Base-by-base conservation (phyloP, 1,140 invertebrate species). In the Heliothis virescens region DNA sequence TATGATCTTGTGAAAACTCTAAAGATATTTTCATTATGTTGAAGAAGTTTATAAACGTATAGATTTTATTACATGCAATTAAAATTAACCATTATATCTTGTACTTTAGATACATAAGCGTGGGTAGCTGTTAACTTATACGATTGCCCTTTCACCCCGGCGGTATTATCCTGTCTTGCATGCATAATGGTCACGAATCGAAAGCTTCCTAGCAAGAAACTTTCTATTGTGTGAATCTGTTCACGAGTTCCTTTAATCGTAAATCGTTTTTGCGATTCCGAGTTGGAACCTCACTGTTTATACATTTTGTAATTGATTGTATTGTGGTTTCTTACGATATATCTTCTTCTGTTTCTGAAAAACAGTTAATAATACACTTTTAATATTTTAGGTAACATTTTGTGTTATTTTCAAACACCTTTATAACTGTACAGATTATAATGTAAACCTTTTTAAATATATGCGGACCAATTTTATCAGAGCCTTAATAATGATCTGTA, bases 201-300 rank as follows among this genome's bases (percentile, higher is more conserved):
- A 76, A 76, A 76, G 74, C 74, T 62, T 76, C 50, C 50, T 47
- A 74, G 18, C 65, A 9, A 15, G 50, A 21, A 71, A 62, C 72
- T 76, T 76, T 76, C 74, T 76, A 76, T 76, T 76, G 60, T 76
- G 74, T 76, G 60, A 76, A 76, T 63, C 60, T 55, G 60, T 63
- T 74, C 72, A 74, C 57, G 57, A 74, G n/a, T 41, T 63, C 57
- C 59, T 76, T 76, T 65, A 47, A 75, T 75, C 72, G 72, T 75
- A 75, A 50, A 75, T 75, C 72, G 16, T 2, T 26, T 62, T 75
- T 13, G 34, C 34, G 15, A 75, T 75, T 29, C 21, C 21, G 10
- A 50, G 34, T 9, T 18, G 3, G 2, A 48, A 16, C 34, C 15
- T 15, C 16, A 1, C 13, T 18, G 11, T 67, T 67, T 48, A 48